These are phyloP conservation scores for Aldrovandia affinis DNA, from an alignment of 2,797 vertebrate genomes.

Conservation along the genomic window DNA sequence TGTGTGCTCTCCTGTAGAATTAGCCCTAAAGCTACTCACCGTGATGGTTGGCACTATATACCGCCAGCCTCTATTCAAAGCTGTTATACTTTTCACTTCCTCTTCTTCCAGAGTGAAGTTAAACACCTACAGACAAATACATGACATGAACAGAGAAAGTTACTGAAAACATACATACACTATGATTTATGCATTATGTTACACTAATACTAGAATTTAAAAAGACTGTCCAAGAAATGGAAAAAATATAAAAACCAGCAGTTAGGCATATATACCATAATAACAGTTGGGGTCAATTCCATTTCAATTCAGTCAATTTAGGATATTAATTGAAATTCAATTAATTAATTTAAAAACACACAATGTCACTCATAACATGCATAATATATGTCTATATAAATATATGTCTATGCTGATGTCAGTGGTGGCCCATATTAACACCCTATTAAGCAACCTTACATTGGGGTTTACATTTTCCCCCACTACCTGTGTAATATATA, in stretches of 20 bases:
- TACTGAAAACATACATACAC: background rate
- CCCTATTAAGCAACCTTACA: too few species aligned
- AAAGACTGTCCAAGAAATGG: background rate
- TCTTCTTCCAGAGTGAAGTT: conserved; percentile 87
- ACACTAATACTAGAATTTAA: background rate
- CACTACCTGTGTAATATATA: too few species aligned
- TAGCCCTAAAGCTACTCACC: conserved; percentile 67
- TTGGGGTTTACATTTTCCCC: too few species aligned
- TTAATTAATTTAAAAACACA: too few species aligned
- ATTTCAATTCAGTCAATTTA: too few species aligned
- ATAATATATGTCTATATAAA: too few species aligned
- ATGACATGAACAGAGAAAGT: background rate
- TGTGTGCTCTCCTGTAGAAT: background rate
- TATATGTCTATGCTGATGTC: too few species aligned
- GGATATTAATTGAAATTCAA: too few species aligned
- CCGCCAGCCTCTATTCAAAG: conserved; percentile 87
- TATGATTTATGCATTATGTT: background rate
- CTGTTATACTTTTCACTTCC: conserved; percentile 82
- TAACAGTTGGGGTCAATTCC: too few species aligned
- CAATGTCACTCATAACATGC: too few species aligned
- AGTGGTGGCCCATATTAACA: too few species aligned
- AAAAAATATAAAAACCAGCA: background rate
- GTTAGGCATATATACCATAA: background rate
- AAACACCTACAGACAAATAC: conserved; percentile 83
- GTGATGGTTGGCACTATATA: conserved; percentile 90